Conservation (phyloP, 2,888 invertebrate genomes). For the Octonoba sinensis region DNA sequence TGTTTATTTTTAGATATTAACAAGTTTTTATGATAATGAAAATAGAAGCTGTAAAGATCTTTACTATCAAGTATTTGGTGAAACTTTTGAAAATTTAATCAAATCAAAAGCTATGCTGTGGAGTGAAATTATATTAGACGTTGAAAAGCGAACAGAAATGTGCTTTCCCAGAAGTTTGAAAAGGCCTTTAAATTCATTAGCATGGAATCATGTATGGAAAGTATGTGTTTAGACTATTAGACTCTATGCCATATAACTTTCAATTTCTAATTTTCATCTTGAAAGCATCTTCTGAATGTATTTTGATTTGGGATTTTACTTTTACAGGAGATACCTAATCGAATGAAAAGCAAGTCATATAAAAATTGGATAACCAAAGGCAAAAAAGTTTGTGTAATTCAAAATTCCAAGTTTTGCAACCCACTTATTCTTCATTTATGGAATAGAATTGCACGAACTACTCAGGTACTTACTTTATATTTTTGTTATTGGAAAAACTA, state of each 20-base stretch:
- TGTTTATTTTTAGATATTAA: slow-evolving; percentile 22
- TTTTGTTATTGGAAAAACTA: too few species aligned
- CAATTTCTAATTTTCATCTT: background rate
- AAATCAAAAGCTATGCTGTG: slow-evolving; percentile 36
- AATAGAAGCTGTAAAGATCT: slow-evolving; percentile 14
- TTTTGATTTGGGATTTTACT: background rate
- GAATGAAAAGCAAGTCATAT: slow-evolving; percentile 44
- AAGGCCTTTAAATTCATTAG: background rate
- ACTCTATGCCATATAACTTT: background rate
- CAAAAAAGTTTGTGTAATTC: slow-evolving; percentile 29
- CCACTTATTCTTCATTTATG: slow-evolving; percentile 42
- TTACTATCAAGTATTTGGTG: slow-evolving; percentile 43
- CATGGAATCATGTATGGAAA: slow-evolving; percentile 20
- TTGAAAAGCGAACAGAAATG: slow-evolving; percentile 33
- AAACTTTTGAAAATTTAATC: slow-evolving; percentile 36
- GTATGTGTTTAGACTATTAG: slow-evolving; percentile 10
- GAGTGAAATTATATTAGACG: slow-evolving; percentile 28
- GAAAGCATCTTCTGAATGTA: background rate
- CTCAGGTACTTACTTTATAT: slow-evolving; percentile 4
- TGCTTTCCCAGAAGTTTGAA: slow-evolving; percentile 28
- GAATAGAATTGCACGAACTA: slow-evolving; percentile 31
- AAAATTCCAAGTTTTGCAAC: slow-evolving; percentile 54
- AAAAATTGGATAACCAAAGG: slow-evolving; percentile 34
- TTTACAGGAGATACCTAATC: slow-evolving; percentile 14
- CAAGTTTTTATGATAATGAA: slow-evolving; percentile 30